Evolutionary conservation across 1,140 invertebrate species (phyloP), one percentile per base, ranked within the genome.

Genomic region (Bactericera cockerelli): DNA sequence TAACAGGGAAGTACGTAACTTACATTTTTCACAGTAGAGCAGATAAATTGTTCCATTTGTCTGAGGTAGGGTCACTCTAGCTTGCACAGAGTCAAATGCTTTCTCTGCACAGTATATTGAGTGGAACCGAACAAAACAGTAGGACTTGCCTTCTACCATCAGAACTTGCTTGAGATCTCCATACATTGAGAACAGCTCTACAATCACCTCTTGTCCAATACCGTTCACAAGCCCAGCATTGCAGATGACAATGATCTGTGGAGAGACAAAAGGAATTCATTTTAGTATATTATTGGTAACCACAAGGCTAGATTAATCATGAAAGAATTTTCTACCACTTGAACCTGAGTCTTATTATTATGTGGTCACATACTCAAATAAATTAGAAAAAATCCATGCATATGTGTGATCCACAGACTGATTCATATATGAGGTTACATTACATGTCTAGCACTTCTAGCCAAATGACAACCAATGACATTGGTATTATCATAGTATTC

Each of bases 221-320:
- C 83, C 83, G 69, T 81, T 86, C 10, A 79, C 79, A 26, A 89
- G 71, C 21, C 88, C 88, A 14, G 79, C 81, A 75, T 91, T 91
- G 62, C 81, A 82, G 16, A 88, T 74, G 62, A 79, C 75, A 31
- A 84, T 11, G 63, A 72, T 71, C 79, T 82, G 61, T 26, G 70
- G 72, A 28, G 54, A 59, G 66, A 63, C 16, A 55, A 19, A 31
- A n/a, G 26, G 22, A 33, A 36, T 13, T 59, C 2, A 24, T 24
- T 49, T 49, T 4, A 6, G n/a, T n/a, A 22, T 49, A 10, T 49
- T 36, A 11, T 16, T 36, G 22, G 22, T 8, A 49, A 49, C 19
- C 42, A 49, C 42, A 49, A 49, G 42, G 19, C n/a, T 10, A 19
- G n/a, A n/a, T 6, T 49, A 49, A 49, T 22, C 19, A 4, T 49